Evolutionary conservation across 2,797 vertebrate genomes (phyloP).

Genomic region (Bradypodion ventrale): DNA sequence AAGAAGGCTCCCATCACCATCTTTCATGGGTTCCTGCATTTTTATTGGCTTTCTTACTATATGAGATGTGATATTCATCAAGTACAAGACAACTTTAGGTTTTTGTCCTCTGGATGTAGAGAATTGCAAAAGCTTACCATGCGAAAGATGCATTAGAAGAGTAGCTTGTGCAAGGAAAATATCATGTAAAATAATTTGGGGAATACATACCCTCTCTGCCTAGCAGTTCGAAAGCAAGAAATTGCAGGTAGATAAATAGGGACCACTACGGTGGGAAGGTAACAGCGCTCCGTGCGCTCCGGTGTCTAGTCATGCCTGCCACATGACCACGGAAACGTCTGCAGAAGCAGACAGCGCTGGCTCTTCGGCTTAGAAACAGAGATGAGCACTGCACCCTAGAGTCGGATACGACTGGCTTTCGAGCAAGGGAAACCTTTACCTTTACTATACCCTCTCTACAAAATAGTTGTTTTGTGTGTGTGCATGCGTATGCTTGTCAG

Average conservation of each 20-base stretch:
- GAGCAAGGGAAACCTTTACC: too few relatives aligned
- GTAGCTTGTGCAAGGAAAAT: background rate
- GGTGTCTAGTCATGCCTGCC: too few relatives aligned
- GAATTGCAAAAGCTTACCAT: background rate
- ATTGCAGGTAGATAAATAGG: too few relatives aligned
- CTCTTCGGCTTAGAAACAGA: too few relatives aligned
- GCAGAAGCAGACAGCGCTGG: too few relatives aligned
- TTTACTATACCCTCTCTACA: too few relatives aligned
- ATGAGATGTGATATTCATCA: background rate
- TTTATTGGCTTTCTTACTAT: background rate
- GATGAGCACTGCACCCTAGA: too few relatives aligned
- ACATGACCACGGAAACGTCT: too few relatives aligned
- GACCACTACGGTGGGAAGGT: too few relatives aligned
- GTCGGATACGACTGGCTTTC: too few relatives aligned
- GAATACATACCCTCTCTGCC: background rate
- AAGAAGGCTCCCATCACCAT: background rate
- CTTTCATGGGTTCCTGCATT: background rate
- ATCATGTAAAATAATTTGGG: background rate
- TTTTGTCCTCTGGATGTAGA: background rate
- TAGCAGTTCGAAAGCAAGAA: too few relatives aligned
- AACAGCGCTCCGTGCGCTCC: too few relatives aligned
- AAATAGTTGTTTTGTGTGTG: background rate
- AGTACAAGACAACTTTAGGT: background rate
- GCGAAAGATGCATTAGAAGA: background rate
- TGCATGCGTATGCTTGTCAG: constrained; percentile 16